These are phyloP conservation scores for Chromobotia macracanthus DNA, from an alignment of 2,797 vertebrate species.

Conservation along the genomic window DNA sequence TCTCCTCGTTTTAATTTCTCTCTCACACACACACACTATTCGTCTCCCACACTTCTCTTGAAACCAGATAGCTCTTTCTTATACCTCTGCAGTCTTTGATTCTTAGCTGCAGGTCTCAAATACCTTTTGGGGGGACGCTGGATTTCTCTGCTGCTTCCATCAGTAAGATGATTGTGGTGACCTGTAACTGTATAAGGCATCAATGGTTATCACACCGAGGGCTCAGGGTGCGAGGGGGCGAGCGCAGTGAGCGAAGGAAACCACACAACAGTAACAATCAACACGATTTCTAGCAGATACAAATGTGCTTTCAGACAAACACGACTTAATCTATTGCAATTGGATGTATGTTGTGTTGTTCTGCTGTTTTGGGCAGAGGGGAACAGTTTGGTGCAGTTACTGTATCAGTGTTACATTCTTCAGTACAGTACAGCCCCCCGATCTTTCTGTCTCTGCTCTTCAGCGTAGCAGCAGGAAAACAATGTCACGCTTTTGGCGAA, in stretches of 20 bases:
- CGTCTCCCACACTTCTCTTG: conserved; percentile 60
- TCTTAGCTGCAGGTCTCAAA: conserved; percentile 80
- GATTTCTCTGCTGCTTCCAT: conserved; percentile 74
- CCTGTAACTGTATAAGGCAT: conserved; percentile 75
- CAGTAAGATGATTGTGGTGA: conserved; percentile 77
- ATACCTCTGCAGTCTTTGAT: conserved; percentile 76
- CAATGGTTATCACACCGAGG: conserved; percentile 63
- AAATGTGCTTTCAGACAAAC: neutral
- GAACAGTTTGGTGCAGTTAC: neutral
- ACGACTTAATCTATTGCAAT: neutral
- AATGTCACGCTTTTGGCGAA: conserved; percentile 42
- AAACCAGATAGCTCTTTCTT: conserved; percentile 77
- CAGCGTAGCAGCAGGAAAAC: conserved; percentile 41
- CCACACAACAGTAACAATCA: conserved; percentile 20
- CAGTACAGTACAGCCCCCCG: conserved; percentile 4
- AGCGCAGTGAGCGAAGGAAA: conserved; percentile 44
- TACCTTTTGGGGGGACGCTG: conserved; percentile 70
- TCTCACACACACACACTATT: conserved; percentile 64
- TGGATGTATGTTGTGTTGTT: neutral
- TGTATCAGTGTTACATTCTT: neutral
- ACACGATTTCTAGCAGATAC: conserved; percentile 25
- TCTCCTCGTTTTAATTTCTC: conserved; percentile 63
- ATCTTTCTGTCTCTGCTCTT: conserved; percentile 6
- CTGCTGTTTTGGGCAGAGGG: neutral
- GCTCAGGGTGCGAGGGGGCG: conserved; percentile 50